Evolutionary conservation across 2,113 vertebrate species (phyloP).

Genomic region (Mellivora capensis): DNA sequence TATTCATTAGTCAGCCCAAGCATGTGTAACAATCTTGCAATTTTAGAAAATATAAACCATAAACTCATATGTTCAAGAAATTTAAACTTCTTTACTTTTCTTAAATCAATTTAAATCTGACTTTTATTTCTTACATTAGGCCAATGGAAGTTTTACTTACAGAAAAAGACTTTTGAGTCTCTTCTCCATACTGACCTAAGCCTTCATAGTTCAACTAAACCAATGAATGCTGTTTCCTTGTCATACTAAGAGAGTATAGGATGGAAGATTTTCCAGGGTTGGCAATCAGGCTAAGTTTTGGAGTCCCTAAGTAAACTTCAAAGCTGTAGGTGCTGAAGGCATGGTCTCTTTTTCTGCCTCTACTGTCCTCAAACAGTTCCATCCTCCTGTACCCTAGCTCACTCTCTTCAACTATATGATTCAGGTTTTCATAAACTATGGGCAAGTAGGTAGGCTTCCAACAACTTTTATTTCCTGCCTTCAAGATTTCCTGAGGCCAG

Average conservation of each 20-base stretch:
- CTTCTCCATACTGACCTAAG: not conserved
- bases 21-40: not conserved
- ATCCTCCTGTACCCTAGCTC: not conserved
- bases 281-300: not conserved
- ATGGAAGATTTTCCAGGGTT: not conserved
- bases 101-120: not conserved
- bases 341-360: not conserved
- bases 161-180: not conserved
- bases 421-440: not conserved
- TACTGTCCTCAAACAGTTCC: not conserved
- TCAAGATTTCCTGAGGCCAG: not conserved
- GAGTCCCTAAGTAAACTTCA: not conserved
- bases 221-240: not conserved
- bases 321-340: not conserved
- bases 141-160: not conserved
- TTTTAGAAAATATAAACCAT: not conserved
- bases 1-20: not conserved
- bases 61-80: not conserved
- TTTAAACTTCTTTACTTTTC: not conserved
- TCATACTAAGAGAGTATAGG: not conserved
- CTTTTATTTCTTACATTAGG: no score
- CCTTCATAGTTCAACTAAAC: not conserved
- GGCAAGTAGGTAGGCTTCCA: not conserved
- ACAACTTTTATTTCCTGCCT: not conserved
- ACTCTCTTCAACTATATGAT: not conserved